These are phyloP conservation scores for Peromyscus polionotus DNA, from an alignment of 2,113 vertebrate species.

Conservation along the genomic window DNA sequence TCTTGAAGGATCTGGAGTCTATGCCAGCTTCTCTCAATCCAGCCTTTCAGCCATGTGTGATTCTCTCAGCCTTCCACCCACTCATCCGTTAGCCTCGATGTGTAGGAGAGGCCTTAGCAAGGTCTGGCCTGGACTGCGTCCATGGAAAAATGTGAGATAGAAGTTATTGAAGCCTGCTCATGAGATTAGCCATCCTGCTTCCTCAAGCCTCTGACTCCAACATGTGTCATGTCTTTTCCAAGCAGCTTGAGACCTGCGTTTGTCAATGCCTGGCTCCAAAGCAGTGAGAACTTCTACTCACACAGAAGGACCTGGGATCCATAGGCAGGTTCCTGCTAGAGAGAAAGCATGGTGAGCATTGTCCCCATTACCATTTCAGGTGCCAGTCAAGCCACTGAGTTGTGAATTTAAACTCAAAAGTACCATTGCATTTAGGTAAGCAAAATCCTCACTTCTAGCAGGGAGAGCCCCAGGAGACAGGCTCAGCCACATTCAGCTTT, in stretches of 20 bases:
- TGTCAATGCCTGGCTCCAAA: background rate
- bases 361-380: background rate
- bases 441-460: background rate
- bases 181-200: background rate
- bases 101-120: background rate
- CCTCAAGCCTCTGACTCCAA: background rate
- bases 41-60: too few species aligned
- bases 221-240: accelerated
- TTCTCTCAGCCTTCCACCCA: background rate
- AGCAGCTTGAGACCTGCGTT: accelerated
- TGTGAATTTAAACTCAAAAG: background rate
- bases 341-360: background rate
- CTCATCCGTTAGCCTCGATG: background rate
- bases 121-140: background rate
- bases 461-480: background rate
- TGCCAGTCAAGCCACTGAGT: too few species aligned
- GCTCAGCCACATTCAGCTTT: background rate
- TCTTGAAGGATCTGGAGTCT: background rate
- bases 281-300: background rate
- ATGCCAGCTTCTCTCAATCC: background rate
- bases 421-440: background rate
- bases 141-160: background rate
- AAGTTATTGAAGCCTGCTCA: accelerated
- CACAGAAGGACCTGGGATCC: conserved; percentile 45
- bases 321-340: conserved; percentile 36